A percentile compares a stretch with the other conserved stretches of the same genome.
These are phyloP conservation scores for Panopea generosa DNA, from an alignment of 2,888 invertebrate species.

Conservation along the genomic window DNA sequence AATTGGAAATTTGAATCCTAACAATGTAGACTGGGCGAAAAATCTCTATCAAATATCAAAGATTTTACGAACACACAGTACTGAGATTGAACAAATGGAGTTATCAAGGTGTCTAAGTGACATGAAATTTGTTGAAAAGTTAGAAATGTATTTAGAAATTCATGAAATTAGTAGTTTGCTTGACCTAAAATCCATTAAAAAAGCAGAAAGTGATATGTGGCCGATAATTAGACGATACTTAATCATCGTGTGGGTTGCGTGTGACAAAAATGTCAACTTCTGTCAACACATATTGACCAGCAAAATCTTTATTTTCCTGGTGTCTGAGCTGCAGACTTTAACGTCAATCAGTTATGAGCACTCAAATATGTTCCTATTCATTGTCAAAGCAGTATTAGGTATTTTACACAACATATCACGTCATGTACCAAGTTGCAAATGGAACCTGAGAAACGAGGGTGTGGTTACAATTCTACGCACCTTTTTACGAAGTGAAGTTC, in stretches of 20 bases:
- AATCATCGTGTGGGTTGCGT: conserved; percentile 79
- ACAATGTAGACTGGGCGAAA: neutral
- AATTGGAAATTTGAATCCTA: no score
- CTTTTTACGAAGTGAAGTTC: conserved; percentile 46
- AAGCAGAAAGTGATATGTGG: conserved; percentile 59
- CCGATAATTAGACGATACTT: conserved; percentile 70
- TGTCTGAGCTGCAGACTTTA: conserved; percentile 37
- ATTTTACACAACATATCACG: conserved; percentile 81
- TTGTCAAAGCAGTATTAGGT: conserved; percentile 67
- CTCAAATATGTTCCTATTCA: conserved; percentile 43
- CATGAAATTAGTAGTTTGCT: conserved; percentile 8
- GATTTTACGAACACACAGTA: neutral
- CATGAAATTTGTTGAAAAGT: conserved; percentile 18
- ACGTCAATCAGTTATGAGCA: conserved; percentile 16
- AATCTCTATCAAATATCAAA: conserved; percentile 1
- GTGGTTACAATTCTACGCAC: conserved; percentile 67
- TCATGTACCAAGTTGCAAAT: conserved; percentile 74
- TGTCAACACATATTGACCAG: conserved; percentile 72
- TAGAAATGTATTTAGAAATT: conserved; percentile 22
- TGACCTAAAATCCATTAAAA: conserved; percentile 55
- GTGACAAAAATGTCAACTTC: conserved; percentile 73
- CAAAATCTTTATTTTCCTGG: conserved; percentile 40
- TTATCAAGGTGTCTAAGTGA: conserved; percentile 1
- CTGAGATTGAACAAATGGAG: neutral
- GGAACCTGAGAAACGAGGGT: conserved; percentile 65